Evolutionary conservation across 2,888 invertebrate species (phyloP).

Genomic region (Patella depressa): DNA sequence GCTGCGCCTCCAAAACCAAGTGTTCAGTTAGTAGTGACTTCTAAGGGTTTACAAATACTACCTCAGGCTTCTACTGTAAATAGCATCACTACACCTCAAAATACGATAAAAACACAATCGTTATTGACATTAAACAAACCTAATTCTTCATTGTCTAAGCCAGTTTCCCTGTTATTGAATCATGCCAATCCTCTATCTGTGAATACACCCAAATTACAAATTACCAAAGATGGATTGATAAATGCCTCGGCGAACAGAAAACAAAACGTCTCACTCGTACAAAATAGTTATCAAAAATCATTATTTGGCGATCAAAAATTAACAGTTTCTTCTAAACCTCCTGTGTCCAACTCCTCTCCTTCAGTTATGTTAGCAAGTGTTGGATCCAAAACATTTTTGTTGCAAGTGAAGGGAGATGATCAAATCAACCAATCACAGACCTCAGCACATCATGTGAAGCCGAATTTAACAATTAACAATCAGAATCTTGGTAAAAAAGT

Average conservation of each 20-base stretch:
- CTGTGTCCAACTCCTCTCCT: background rate
- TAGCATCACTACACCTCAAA: background rate
- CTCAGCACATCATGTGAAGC: background rate
- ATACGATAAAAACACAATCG: background rate
- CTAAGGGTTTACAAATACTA: slow-evolving; percentile 13
- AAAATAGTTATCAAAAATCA: too few species aligned
- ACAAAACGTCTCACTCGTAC: too few species aligned
- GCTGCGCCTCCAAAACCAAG: slow-evolving; percentile 2
- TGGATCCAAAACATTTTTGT: slow-evolving; percentile 13
- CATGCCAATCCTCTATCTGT: too few species aligned
- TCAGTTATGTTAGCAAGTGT: slow-evolving; percentile 20
- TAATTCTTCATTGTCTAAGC: too few species aligned
- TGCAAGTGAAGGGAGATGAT: slow-evolving; percentile 17
- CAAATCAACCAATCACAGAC: background rate
- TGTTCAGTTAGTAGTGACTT: slow-evolving; percentile 8
- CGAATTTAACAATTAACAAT: background rate
- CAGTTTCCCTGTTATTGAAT: too few species aligned
- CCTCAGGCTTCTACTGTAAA: background rate
- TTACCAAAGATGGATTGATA: too few species aligned
- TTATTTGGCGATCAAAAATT: too few species aligned
- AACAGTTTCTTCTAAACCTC: too few species aligned
- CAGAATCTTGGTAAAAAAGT: background rate
- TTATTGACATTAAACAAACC: too few species aligned
- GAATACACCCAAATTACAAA: too few species aligned
- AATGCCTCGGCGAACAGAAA: too few species aligned